Evolutionary conservation across 1,140 invertebrate species (phyloP).

Genomic region (Drosophila nigrodunni): DNA sequence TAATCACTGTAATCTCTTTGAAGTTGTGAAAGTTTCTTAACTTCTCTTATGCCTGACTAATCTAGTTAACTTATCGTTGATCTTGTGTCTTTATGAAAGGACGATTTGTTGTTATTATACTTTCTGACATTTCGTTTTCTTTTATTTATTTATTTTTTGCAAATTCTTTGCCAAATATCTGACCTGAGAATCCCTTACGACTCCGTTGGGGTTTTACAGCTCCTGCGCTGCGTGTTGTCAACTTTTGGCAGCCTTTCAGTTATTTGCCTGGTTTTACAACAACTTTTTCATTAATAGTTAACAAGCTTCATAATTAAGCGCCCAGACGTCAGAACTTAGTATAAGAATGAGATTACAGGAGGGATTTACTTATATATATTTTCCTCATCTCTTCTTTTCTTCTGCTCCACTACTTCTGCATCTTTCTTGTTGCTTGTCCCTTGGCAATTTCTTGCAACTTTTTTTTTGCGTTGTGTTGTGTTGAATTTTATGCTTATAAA

Average conservation of each 20-base stretch:
- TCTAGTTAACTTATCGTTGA: slow-evolving; percentile 12
- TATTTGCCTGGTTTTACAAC: slow-evolving; percentile 66
- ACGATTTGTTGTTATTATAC: background rate
- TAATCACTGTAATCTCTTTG: background rate
- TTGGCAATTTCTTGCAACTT: slow-evolving; percentile 43
- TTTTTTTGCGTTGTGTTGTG: slow-evolving; percentile 15
- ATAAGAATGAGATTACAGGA: background rate
- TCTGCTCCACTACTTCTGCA: background rate
- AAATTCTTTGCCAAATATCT: slow-evolving; percentile 7
- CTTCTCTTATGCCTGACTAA: slow-evolving; percentile 15
- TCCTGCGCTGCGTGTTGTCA: slow-evolving; percentile 41
- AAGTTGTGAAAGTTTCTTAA: slow-evolving; percentile 14
- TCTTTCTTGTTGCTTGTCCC: slow-evolving; percentile 34
- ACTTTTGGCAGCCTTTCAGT: slow-evolving; percentile 43
- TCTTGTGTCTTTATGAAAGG: slow-evolving; percentile 9
- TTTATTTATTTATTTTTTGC: background rate
- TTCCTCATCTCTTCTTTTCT: slow-evolving; percentile 21
- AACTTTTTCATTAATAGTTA: slow-evolving; percentile 84
- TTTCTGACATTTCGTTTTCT: too few species aligned
- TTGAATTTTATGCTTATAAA: slow-evolving; percentile 63
- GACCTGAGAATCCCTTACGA: slow-evolving; percentile 19
- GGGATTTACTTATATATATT: slow-evolving; percentile 4
- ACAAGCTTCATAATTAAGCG: slow-evolving; percentile 81
- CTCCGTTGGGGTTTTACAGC: slow-evolving; percentile 12
- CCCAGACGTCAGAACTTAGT: slow-evolving; percentile 56